A percentile compares a stretch with the other conserved stretches of the same genome.
Evolutionary conservation across 2,797 vertebrate species (phyloP).

Genomic region (Argya squamiceps): DNA sequence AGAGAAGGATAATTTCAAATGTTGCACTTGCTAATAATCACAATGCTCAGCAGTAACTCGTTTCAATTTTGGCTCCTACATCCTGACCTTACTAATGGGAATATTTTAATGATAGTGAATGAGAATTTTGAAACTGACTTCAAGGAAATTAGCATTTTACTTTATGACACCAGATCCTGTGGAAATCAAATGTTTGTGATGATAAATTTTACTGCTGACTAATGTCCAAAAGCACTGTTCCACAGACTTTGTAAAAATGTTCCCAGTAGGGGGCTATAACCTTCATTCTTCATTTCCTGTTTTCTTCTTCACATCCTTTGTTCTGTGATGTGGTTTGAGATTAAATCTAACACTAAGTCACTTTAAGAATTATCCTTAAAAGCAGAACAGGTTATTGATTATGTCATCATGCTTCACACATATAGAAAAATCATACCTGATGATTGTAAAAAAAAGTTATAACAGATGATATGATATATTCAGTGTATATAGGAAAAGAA

Average conservation of each 20-base stretch:
- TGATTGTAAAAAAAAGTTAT: neutral
- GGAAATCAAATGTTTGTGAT: neutral
- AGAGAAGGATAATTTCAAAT: neutral
- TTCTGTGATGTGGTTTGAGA: neutral
- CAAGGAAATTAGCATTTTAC: neutral
- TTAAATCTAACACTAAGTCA: neutral
- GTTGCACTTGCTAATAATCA: neutral
- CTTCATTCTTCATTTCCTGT: neutral
- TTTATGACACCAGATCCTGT: neutral
- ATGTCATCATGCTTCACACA: neutral
- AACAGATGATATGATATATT: rapidly evolving
- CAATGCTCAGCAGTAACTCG: neutral
- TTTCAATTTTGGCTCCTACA: neutral
- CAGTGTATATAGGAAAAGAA: neutral
- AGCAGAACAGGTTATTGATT: neutral
- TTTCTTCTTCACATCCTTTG: neutral
- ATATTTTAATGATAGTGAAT: neutral
- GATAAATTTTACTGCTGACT: neutral
- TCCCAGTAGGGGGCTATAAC: neutral
- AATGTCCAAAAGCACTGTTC: neutral
- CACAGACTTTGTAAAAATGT: neutral
- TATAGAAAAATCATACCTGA: neutral
- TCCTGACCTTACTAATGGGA: neutral
- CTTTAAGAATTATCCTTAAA: neutral
- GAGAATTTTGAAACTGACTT: neutral